Evolutionary conservation across 2,888 invertebrate genomes (phyloP).

Genomic region (Mechanitis messenoides): DNA sequence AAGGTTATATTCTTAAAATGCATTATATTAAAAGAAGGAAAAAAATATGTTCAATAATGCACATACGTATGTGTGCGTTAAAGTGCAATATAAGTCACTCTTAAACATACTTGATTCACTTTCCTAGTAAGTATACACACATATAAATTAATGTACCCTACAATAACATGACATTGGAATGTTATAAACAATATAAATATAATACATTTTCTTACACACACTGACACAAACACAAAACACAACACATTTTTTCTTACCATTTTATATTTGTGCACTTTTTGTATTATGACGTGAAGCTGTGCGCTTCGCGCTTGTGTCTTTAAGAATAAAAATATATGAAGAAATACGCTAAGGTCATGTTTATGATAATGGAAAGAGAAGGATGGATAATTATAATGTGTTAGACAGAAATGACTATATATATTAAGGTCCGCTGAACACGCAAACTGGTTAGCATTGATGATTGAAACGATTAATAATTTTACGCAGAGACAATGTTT

Average conservation of each 20-base stretch:
- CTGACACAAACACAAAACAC: constrained; percentile 32
- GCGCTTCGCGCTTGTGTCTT: constrained; percentile 38
- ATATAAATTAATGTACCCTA: background rate
- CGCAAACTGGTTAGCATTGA: constrained; percentile 54
- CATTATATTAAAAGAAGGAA: no score
- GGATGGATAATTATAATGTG: constrained; percentile 25
- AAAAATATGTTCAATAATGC: no score
- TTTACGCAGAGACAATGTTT: background rate
- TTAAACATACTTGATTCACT: background rate
- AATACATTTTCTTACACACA: background rate
- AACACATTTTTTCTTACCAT: constrained; percentile 21
- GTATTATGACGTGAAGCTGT: constrained; percentile 26
- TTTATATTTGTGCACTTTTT: constrained; percentile 18
- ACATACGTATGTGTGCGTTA: background rate
- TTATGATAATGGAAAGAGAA: constrained; percentile 51
- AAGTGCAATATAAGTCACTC: background rate
- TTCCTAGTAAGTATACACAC: background rate
- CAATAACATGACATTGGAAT: background rate
- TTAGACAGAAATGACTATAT: constrained; percentile 36
- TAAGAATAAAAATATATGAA: constrained; percentile 48
- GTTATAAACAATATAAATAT: background rate
- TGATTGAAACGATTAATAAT: constrained; percentile 40
- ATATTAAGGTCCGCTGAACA: constrained; percentile 38
- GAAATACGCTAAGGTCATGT: constrained; percentile 58
- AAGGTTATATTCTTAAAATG: no score